These are phyloP conservation scores for Etheostoma cragini DNA, from an alignment of 2,113 vertebrate species.

Conservation along the genomic window DNA sequence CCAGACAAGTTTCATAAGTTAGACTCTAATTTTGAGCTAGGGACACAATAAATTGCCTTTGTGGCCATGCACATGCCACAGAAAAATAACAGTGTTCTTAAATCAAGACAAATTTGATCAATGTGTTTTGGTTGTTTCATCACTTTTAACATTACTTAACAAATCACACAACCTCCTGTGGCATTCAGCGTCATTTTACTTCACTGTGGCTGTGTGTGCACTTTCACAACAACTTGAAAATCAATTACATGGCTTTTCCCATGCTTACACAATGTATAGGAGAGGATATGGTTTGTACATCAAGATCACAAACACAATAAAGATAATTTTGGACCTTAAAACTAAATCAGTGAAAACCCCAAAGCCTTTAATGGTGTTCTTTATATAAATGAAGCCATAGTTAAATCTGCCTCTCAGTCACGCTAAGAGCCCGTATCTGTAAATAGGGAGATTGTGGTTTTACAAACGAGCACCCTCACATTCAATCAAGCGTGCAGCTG, in stretches of 20 bases:
- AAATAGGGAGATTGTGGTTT: conserved; percentile 76
- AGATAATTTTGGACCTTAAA: conserved; percentile 76
- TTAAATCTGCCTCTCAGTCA: conserved; percentile 76
- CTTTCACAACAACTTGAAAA: conserved; percentile 44
- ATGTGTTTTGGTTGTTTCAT: conserved; percentile 36
- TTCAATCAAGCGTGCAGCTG: conserved; percentile 69
- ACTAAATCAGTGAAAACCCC: conserved; percentile 76
- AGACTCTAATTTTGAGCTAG: conserved; percentile 29
- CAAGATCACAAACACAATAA: conserved; percentile 76
- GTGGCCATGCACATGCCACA: neutral
- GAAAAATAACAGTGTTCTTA: conserved; percentile 24
- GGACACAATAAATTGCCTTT: conserved; percentile 36
- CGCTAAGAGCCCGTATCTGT: conserved; percentile 70
- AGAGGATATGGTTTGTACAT: conserved; percentile 58
- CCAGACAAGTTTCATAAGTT: conserved; percentile 27
- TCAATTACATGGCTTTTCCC: conserved; percentile 38
- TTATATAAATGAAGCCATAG: conserved; percentile 77
- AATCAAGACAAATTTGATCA: conserved; percentile 6
- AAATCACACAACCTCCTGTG: conserved; percentile 66
- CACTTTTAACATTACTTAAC: conserved; percentile 34
- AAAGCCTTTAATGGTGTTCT: conserved; percentile 76
- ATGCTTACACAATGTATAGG: conserved; percentile 54
- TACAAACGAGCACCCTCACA: conserved; percentile 57
- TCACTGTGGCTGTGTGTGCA: conserved; percentile 38
- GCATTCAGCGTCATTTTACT: conserved; percentile 28